phyloP scores from a whole-genome alignment of 2,113 vertebrate species.

The Prietella phreatophila region DNA sequence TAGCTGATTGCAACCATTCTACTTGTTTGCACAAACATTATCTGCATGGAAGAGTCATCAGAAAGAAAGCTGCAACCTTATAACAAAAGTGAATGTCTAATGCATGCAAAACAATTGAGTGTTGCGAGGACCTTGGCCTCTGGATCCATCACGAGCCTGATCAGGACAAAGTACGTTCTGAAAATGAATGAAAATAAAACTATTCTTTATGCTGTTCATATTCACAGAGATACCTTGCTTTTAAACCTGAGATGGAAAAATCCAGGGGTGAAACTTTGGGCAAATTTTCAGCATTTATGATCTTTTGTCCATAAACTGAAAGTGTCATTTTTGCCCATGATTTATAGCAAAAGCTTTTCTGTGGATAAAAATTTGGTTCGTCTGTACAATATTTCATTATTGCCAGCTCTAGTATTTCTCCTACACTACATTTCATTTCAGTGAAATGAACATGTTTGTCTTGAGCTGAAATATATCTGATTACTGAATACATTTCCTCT shows the following conservation, averaged over 20 bases:
- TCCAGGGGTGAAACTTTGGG: neutral
- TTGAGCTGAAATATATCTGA: slow-evolving; percentile 27
- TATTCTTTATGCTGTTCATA: neutral
- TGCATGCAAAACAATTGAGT: neutral
- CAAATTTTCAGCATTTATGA: neutral
- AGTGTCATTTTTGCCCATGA: neutral
- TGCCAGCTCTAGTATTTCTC: neutral
- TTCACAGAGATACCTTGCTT: neutral
- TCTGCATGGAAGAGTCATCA: neutral
- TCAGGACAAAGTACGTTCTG: neutral
- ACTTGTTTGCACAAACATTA: neutral
- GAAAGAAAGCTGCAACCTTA: neutral
- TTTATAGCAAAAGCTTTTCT: neutral
- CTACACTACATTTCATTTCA: neutral
- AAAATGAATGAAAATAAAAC: neutral
- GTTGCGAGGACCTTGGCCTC: neutral
- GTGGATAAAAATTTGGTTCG: neutral
- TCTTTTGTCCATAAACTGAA: neutral
- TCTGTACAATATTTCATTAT: neutral
- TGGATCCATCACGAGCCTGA: neutral
- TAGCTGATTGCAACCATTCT: neutral
- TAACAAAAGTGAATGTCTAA: neutral
- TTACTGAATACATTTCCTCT: slow-evolving; percentile 9
- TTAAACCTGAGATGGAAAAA: neutral
- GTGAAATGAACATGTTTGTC: neutral